Conservation (phyloP, 2,888 invertebrate species). For the Crematogaster levior region DNA sequence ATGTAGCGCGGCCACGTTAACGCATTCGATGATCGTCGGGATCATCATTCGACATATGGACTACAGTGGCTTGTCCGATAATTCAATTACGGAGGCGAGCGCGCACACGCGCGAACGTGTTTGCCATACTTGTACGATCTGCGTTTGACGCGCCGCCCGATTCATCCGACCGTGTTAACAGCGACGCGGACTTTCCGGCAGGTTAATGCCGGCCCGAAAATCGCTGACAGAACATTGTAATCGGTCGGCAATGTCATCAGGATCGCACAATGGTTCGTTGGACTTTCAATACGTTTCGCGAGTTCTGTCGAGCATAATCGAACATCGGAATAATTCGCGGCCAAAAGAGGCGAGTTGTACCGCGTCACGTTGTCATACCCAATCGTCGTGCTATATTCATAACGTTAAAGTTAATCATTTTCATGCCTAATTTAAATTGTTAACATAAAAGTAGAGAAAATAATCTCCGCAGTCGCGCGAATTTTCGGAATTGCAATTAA, state of each 20-base stretch:
- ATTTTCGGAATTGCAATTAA: not conserved
- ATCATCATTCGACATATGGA: constrained; percentile 77
- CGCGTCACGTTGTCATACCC: constrained; percentile 41
- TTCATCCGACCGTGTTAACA: constrained; percentile 79
- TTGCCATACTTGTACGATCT: constrained; percentile 81
- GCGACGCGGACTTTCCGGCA: constrained; percentile 75
- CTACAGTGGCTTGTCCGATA: constrained; percentile 72
- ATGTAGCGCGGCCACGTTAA: constrained; percentile 27
- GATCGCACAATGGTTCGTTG: constrained; percentile 64
- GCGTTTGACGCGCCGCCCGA: constrained; percentile 82
- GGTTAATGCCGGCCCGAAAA: constrained; percentile 67
- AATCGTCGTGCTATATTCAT: constrained; percentile 46
- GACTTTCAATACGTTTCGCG: constrained; percentile 66
- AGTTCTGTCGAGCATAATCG: constrained; percentile 49
- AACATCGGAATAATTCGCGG: constrained; percentile 39
- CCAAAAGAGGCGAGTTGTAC: constrained; percentile 36
- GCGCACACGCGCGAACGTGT: constrained; percentile 67
- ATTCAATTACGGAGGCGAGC: constrained; percentile 67
- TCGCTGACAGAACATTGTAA: constrained; percentile 68
- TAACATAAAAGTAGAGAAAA: not conserved
- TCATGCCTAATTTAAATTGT: constrained; percentile 33
- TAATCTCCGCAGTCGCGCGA: not conserved
- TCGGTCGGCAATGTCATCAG: constrained; percentile 63
- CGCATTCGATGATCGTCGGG: constrained; percentile 69
- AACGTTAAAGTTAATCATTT: constrained; percentile 23